Evolutionary conservation across 2,797 vertebrate species (phyloP), one percentile per base, ranked within the genome.

Genomic region (Mallotus villosus): DNA sequence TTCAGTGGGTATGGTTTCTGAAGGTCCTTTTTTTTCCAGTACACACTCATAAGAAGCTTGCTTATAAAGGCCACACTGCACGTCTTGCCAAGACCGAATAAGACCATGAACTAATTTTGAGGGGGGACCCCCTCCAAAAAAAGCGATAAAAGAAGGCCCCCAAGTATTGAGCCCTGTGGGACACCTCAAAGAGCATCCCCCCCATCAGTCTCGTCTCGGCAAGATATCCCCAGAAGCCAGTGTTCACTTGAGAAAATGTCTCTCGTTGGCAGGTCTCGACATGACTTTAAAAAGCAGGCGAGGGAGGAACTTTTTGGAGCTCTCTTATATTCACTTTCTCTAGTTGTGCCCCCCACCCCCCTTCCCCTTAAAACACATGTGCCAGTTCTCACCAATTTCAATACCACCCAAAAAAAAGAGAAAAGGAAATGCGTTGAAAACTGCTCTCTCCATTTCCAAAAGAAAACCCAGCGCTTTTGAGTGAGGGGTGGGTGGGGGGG

Each of bases 251-350:
- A 98, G 95, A 97, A 95, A 96, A 94, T 94, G 94, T 97, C 95
- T 97, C 95, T 95, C 94, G 94, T 95, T 96, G 97, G 95, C 97
- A 98, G 96, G 96, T 98, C 97, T 97, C 94, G 96, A 98, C 97
- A 98, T 98, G 96, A 98, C 97, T 96, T 94, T 93, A 95, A 95
- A 89, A 92, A 94, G 92, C 94, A 97, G 95, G 95, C 94, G 95
- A 96, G 94, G 95, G 96, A 97, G 97, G 95, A 97, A 97, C 95
- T 94, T 89, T 93, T 87, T 87, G 92, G 91, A 94, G 93, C 91
- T 95, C 90, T 94, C 87, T 88, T 93, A 90, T 90, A 85, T 77
- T 93, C 90, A 90, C 93, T 94, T 91, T 94, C 88, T 94, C 93
- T 94, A 96, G 93, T 93, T 91, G 92, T 91, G 85, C 89, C 90